These are phyloP conservation scores for Monomorium pharaonis DNA, from an alignment of 1,140 invertebrate genomes.

Conservation along the genomic window DNA sequence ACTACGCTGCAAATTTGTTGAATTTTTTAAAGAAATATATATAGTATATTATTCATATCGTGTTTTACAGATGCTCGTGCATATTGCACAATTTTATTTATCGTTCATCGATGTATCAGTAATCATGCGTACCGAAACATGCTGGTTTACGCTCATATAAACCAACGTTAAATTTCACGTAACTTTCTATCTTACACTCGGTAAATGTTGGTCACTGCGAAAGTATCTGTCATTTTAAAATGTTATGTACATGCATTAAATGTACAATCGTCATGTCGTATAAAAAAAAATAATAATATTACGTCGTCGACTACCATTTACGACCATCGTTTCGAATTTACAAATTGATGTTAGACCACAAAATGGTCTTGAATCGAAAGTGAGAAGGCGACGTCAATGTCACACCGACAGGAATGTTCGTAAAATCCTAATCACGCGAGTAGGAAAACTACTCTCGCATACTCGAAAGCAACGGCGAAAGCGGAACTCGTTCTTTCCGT, in stretches of 20 bases:
- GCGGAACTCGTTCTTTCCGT: constrained; percentile 66
- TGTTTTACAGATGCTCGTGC: neutral
- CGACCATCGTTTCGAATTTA: neutral
- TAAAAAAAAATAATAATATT: neutral
- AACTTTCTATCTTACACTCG: constrained; percentile 59
- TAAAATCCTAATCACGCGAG: constrained; percentile 63
- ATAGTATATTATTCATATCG: neutral
- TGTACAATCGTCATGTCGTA: neutral
- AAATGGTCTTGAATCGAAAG: constrained; percentile 1
- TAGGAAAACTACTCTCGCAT: constrained; percentile 47
- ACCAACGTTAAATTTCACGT: constrained; percentile 43
- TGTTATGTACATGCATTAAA: neutral
- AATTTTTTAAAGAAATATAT: neutral
- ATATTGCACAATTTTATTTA: constrained; percentile 47
- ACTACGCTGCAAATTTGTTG: no score
- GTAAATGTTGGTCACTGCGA: constrained; percentile 16
- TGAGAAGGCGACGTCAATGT: constrained; percentile 1
- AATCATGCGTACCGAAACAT: neutral
- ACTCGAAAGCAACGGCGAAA: constrained; percentile 65
- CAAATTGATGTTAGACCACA: neutral
- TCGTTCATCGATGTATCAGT: neutral
- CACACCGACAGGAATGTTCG: constrained; percentile 25
- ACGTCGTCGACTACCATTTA: neutral
- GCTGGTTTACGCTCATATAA: constrained; percentile 14
- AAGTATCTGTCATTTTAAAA: constrained; percentile 5